These are phyloP conservation scores for Glossophaga mutica DNA, from an alignment of 2,797 vertebrate genomes.

Conservation along the genomic window DNA sequence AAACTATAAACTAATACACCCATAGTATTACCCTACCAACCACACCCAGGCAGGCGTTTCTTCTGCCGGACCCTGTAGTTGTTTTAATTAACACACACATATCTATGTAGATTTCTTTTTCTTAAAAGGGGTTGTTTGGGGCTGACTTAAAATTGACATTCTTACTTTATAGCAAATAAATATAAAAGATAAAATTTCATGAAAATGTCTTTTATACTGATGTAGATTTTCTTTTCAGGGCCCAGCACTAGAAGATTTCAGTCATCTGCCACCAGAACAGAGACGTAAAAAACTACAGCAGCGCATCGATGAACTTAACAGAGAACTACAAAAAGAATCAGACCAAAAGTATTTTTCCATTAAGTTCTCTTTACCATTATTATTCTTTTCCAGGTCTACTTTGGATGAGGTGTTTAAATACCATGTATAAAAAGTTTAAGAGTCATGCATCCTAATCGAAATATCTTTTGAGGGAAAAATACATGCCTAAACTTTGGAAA, in stretches of 20 bases:
- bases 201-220: constrained; percentile 22
- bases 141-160: constrained; percentile 48
- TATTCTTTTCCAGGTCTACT: background rate
- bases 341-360: constrained; percentile 91
- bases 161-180: constrained; percentile 8
- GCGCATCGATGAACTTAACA: constrained; percentile 94
- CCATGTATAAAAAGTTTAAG: background rate
- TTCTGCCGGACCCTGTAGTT: background rate
- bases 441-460: constrained; percentile 11
- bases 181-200: constrained; percentile 34
- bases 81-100: constrained; percentile 18
- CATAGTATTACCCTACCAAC: no score
- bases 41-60: no score
- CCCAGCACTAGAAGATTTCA: constrained; percentile 95
- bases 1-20: no score
- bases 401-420: constrained; percentile 15
- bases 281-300: constrained; percentile 97
- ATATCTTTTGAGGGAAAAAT: constrained; percentile 27
- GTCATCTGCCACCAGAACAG: constrained; percentile 97
- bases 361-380: background rate
- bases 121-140: background rate
- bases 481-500: background rate
- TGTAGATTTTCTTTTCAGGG: constrained; percentile 85
- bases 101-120: background rate
- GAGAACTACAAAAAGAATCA: constrained; percentile 96